Evolutionary conservation across 2,888 invertebrate species (phyloP).

Genomic region (Amphipoea oculea): DNA sequence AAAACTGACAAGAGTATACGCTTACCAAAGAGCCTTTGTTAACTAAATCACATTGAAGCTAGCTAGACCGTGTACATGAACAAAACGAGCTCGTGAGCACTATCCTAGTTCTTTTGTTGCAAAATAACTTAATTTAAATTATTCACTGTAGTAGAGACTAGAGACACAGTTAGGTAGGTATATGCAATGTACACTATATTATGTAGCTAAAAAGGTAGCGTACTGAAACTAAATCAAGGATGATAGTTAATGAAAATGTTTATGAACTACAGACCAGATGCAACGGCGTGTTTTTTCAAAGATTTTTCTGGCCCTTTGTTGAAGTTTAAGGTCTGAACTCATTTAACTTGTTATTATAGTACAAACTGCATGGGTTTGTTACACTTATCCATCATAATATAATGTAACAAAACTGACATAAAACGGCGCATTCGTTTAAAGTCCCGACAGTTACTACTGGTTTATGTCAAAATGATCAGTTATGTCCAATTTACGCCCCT

Average conservation of each 20-base stretch:
- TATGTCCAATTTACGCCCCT: conserved; percentile 84
- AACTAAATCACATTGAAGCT: conserved; percentile 72
- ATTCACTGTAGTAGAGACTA: conserved; percentile 6
- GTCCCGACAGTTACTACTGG: conserved; percentile 86
- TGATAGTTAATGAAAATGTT: background rate
- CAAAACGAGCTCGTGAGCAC: conserved; percentile 54
- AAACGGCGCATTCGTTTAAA: conserved; percentile 81
- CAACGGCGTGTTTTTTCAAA: background rate
- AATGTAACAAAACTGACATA: conserved; percentile 82
- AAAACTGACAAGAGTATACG: conserved; percentile 41
- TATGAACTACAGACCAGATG: background rate
- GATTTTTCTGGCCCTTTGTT: background rate
- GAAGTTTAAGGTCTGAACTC: background rate
- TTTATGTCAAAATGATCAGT: conserved; percentile 89
- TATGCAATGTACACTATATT: background rate
- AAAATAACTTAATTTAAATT: conserved; percentile 55
- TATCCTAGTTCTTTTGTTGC: conserved; percentile 61
- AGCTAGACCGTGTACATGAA: conserved; percentile 71
- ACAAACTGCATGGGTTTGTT: conserved; percentile 16
- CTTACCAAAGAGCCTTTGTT: conserved; percentile 63
- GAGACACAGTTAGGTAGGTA: background rate
- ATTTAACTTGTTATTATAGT: background rate
- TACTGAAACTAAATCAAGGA: background rate
- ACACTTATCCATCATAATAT: conserved; percentile 80
- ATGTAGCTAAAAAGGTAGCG: background rate